Percentiles rank a stretch among this genome's conserved stretches.
These are phyloP conservation scores for Hippocampus zosterae DNA, from an alignment of 2,113 vertebrate genomes.

Conservation along the genomic window DNA sequence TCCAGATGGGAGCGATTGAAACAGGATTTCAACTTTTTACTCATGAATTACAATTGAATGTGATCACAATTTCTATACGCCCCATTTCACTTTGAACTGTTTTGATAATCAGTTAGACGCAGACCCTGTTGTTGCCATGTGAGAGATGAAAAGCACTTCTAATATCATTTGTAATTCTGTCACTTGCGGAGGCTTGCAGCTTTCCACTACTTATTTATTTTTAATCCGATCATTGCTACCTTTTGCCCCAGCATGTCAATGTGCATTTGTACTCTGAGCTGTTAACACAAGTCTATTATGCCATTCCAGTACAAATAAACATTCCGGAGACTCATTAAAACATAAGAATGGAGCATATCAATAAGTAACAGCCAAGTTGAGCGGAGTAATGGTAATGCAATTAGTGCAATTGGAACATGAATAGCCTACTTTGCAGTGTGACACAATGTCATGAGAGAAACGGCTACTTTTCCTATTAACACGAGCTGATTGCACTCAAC, in stretches of 20 bases:
- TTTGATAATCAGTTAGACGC: not conserved
- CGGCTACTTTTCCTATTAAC: not conserved
- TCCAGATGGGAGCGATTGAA: not conserved
- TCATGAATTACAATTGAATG: not conserved
- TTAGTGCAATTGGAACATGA: not conserved
- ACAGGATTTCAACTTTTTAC: not conserved
- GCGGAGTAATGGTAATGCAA: conserved; percentile 3
- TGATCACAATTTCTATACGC: not conserved
- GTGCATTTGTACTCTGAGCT: not conserved
- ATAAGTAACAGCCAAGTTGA: conserved; percentile 8
- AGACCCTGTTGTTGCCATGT: not conserved
- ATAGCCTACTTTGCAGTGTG: not conserved
- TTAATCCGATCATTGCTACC: conserved; percentile 11
- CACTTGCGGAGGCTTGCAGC: conserved; percentile 8
- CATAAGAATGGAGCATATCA: not conserved
- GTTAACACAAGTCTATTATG: conserved; percentile 3
- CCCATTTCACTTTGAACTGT: not conserved
- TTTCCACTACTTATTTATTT: conserved; percentile 4
- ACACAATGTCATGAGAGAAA: not conserved
- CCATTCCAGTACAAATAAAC: conserved; percentile 9
- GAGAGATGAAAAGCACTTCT: not conserved
- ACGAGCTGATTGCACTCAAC: not conserved
- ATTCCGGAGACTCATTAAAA: not conserved
- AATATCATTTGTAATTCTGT: not conserved
- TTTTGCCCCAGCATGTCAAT: conserved; percentile 16